Evolutionary conservation across 2,113 vertebrate species (phyloP).

Genomic region (Hemichromis elongatus): DNA sequence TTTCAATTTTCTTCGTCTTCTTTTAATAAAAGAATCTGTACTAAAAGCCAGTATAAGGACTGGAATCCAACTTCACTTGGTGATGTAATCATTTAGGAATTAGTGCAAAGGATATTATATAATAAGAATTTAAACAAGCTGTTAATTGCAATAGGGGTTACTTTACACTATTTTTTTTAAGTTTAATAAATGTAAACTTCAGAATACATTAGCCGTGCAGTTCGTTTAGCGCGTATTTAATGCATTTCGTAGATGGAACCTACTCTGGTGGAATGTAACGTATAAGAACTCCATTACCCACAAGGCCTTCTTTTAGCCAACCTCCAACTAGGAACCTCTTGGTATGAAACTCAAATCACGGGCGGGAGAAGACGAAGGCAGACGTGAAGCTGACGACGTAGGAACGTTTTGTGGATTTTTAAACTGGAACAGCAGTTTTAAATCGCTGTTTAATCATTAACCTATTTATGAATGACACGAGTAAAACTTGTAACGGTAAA

Average conservation of each 20-base stretch:
- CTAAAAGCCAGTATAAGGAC: neutral
- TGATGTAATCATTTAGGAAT: conserved; percentile 49
- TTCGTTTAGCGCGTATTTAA: neutral
- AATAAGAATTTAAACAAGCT: neutral
- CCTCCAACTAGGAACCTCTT: conserved; percentile 3
- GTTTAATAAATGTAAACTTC: neutral
- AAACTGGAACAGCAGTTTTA: neutral
- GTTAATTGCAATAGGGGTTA: neutral
- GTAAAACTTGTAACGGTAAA: rapidly evolving
- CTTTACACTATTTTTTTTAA: neutral
- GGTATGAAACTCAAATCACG: conserved; percentile 57
- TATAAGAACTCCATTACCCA: conserved; percentile 51
- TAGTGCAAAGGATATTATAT: conserved; percentile 3
- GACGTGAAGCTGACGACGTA: neutral
- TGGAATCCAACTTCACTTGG: neutral
- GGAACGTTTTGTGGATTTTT: neutral
- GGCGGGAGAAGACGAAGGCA: conserved; percentile 54
- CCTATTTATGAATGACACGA: neutral
- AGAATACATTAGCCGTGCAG: too few relatives aligned
- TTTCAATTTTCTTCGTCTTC: neutral
- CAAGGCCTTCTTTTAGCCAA: neutral
- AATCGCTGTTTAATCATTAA: neutral
- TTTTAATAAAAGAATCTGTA: neutral
- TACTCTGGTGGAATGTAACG: neutral
- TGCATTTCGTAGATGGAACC: neutral